Conservation (phyloP, 2,113 vertebrate species). For the Sphyrna mokarran region DNA sequence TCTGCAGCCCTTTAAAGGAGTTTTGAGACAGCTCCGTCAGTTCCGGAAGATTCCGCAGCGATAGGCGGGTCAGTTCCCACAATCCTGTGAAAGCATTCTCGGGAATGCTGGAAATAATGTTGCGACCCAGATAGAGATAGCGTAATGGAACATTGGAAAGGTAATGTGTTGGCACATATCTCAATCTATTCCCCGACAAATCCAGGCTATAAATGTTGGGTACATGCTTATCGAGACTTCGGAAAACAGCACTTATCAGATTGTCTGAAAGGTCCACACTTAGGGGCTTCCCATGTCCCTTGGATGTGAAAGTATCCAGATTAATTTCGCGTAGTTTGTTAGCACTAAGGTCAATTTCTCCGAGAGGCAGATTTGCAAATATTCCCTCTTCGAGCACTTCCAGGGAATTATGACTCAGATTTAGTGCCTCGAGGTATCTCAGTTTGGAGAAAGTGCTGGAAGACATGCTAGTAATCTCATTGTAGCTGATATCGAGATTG, state of each 20-base stretch:
- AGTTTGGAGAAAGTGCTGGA: constrained; percentile 77
- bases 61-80: constrained; percentile 74
- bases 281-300: constrained; percentile 67
- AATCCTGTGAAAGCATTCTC: constrained; percentile 65
- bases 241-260: constrained; percentile 54
- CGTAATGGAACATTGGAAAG: constrained; percentile 70
- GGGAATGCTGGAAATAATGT: constrained; percentile 61
- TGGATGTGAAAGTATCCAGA: constrained; percentile 63
- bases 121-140: constrained; percentile 79
- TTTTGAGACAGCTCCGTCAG: constrained; percentile 58
- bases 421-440: constrained; percentile 85
- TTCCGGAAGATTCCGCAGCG: constrained; percentile 63
- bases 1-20: constrained; percentile 66
- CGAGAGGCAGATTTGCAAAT: constrained; percentile 75
- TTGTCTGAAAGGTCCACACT: constrained; percentile 83
- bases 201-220: constrained; percentile 77
- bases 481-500: constrained; percentile 84
- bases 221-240: constrained; percentile 37
- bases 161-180: constrained; percentile 50
- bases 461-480: constrained; percentile 67
- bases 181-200: constrained; percentile 72
- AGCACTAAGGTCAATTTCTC: constrained; percentile 81
- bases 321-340: constrained; percentile 72
- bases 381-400: constrained; percentile 60
- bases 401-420: constrained; percentile 83